Evolutionary conservation across 2,888 invertebrate species (phyloP).

Genomic region (Folsomia candida): DNA sequence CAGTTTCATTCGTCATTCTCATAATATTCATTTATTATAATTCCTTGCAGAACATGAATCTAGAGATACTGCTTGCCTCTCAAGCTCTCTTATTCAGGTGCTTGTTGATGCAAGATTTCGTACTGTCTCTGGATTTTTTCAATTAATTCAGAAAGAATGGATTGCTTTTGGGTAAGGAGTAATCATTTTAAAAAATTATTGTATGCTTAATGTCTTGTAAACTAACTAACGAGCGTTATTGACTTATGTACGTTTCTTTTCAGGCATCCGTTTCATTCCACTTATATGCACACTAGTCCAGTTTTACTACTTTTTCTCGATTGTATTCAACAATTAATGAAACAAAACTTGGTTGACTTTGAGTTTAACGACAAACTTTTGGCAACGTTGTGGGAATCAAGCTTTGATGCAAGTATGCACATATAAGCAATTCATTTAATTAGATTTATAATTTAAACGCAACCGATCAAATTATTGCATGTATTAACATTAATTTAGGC

Average conservation of each 20-base stretch:
- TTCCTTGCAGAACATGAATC: conserved; percentile 71
- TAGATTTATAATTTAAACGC: no score
- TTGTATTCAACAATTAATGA: conserved; percentile 85
- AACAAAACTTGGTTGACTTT: conserved; percentile 84
- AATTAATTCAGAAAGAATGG: conserved; percentile 92
- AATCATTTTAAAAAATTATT: no score
- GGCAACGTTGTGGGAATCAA: conserved; percentile 80
- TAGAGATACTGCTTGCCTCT: conserved; percentile 80
- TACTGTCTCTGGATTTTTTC: conserved; percentile 82
- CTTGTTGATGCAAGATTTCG: conserved; percentile 80
- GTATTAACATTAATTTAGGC: no score
- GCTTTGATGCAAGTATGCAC: conserved; percentile 45
- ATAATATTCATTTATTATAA: conserved; percentile 19
- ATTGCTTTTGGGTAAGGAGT: conserved; percentile 84
- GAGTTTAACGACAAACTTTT: conserved; percentile 91
- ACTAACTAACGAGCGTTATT: no score
- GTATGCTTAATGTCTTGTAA: no score
- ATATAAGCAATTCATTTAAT: no score
- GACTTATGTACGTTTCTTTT: no score
- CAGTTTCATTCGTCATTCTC: conserved; percentile 24
- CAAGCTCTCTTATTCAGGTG: conserved; percentile 82
- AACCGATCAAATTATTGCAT: no score
- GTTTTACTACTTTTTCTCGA: conserved; percentile 88
- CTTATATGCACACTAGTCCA: conserved; percentile 57
- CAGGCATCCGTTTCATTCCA: conserved; percentile 73